Base-by-base conservation (phyloP, 1,140 invertebrate genomes). In the Drosophila miranda region DNA sequence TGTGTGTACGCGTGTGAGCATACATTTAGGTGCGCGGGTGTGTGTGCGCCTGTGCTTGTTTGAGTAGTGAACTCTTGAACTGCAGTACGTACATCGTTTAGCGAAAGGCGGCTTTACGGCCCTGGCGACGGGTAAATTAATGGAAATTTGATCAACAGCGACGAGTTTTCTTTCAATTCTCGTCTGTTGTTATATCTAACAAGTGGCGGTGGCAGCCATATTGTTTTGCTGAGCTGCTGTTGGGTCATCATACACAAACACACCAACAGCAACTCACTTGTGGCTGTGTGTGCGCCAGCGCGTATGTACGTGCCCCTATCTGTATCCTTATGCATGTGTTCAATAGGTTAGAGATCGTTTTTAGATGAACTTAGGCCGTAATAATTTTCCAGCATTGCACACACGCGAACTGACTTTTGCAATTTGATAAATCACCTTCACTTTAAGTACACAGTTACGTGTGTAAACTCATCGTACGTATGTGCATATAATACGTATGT, bases 171-270 rank as follows among this genome's bases (percentile, higher is more conserved):
- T 8, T 48, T 59, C 46, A 43, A 48, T 67, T 54, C 46, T 41
- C 48, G 61, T 71, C 45, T 57, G 50, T 59, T 81, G 60, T 55
- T 82, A 71, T 75, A 81, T 75, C 79, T 71, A 83, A 83, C 79
- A 83, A 83, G 79, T 83, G 79, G 76, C 71, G 76, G 30, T 34
- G 30, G 78, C 78, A 82, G 78, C 79, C 79, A 83, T 83, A 68
- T 83, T 83, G 72, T 75, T 80, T 80, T 80, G 64, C 59, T 63
- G 70, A 54, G 28, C 50, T 71, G 45, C 28, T 66, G 23, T 64
- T 50, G 46, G 56, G 49, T 59, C 46, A 49, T 52, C 50, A 49
- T 49, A 61, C 30, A 21, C 44, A 63, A 52, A 63, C 58, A 34
- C 43, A 14, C 13, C 23, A 23, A 52, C 50, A 41, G 26, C 14